A percentile compares a stretch with the other conserved stretches of the same genome.
These are phyloP conservation scores for Cerceris rybyensis DNA, from an alignment of 2,888 invertebrate species.

Conservation along the genomic window DNA sequence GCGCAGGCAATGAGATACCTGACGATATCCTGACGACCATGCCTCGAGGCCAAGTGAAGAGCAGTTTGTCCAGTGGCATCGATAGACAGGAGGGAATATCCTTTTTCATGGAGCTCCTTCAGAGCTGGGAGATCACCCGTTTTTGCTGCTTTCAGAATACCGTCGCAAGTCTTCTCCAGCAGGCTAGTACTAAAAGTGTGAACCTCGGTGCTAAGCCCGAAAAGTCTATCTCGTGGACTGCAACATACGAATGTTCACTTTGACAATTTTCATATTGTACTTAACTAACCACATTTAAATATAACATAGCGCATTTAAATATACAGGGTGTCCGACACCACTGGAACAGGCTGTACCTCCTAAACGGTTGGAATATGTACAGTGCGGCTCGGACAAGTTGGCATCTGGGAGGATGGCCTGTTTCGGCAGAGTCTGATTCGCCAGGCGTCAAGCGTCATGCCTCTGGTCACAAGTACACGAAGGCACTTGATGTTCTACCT, in stretches of 20 bases:
- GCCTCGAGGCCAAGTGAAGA: constrained; percentile 93
- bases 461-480: too few relatives aligned
- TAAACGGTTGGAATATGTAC: too few relatives aligned
- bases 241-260: constrained; percentile 6
- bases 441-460: too few relatives aligned
- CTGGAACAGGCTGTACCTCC: too few relatives aligned
- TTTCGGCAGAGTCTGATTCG: too few relatives aligned
- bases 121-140: constrained; percentile 91
- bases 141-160: constrained; percentile 92
- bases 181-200: constrained; percentile 85
- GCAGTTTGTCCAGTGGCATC: constrained; percentile 94
- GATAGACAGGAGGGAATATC: constrained; percentile 91
- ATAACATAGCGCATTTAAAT: too few relatives aligned
- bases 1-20: constrained; percentile 94
- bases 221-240: constrained; percentile 79
- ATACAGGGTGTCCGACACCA: too few relatives aligned
- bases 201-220: constrained; percentile 78
- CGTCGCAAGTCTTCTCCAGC: constrained; percentile 91
- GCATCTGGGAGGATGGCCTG: too few relatives aligned
- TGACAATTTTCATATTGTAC: neutral
- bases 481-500: too few relatives aligned
- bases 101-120: constrained; percentile 91
- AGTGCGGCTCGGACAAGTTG: too few relatives aligned
- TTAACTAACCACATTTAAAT: neutral
- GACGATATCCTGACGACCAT: constrained; percentile 94